Base-by-base conservation (phyloP, 2,113 vertebrate species). In the Macaca mulatta region DNA sequence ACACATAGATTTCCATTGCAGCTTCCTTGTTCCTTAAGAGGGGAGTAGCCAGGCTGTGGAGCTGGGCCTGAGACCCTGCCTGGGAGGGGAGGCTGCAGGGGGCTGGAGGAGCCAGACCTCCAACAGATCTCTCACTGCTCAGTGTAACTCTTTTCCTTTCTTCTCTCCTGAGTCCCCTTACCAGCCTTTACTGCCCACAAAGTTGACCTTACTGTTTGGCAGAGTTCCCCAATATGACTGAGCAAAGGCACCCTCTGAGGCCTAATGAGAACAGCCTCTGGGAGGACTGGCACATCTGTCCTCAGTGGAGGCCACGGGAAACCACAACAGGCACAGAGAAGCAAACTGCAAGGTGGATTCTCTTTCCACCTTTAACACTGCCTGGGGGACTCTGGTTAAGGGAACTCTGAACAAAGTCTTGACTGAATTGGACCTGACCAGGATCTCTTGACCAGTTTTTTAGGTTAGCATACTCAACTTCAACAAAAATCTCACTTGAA, bases 361-460 rank as follows among this genome's bases (percentile, higher is more conserved):
- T 72, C 52, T 50, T 30, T 48, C 52, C 6, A 20, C 17, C 25
- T 74, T 18, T 40, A 61, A 45, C 55, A 23, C 20, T 14, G 12
- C 32, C 61, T 3, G 8, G 40, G 23, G 61, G 2, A 55, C 35
- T 45, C 77, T 17, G 32, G 72, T n/a, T 67, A 80, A 48, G 16
- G 45, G 6, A 35, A 32, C 32, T 13, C 6, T 0, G n/a, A 96
- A n/a, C 30, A 32, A 48, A 30, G 45, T 43, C 61, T 35, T 8
- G 5, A 10, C 13, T 0, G 11, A 61, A 48, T 0, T 6, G 5
- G 43, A 55, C 40, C n/a, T 52, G 57, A 32, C 3, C 6, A 18
- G 61, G 45, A 12, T 43, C 52, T 74, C 79, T 55, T 5, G 8
- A n/a, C 27, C 4, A 67, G 27, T 85, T 83, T 87, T 67, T 64